Base-by-base conservation (phyloP, 2,797 vertebrate species). In the Crocodylus rhombifer region DNA sequence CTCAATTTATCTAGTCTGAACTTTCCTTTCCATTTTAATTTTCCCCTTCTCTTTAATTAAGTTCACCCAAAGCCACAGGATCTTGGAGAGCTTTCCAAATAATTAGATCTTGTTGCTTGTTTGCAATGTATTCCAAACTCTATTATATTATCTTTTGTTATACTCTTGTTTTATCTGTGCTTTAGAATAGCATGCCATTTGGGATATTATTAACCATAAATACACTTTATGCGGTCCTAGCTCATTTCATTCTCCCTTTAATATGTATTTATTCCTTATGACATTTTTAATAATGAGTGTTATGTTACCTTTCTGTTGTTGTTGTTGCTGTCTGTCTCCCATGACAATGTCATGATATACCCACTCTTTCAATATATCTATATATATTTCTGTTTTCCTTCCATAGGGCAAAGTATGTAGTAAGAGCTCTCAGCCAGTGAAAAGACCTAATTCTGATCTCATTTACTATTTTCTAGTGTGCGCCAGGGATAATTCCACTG, bases 81-180 rank as follows among this genome's bases (percentile, higher is more conserved):
- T 90, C 56, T 86, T 95, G 58, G 87, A 93, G 51, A n/a, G 30
- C n/a, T 91, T 94, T 82, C 58, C 60, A 90, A 91, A 80, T 91
- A 67, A 76, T 80, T 95, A 65, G 62, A 23, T 82, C 26, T 76
- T 33, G 23, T 77, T 90, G 77, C 4, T 75, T 90, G 79, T 42
- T 89, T 92, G 23, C 74, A 79, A 4, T 71, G 30, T 84, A 18
- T 86, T 96, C 64, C 69, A 92, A 87, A 86, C 23, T 13, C 33
- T 86, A 64, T 62, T 92, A 14, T 7, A 4, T 75, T 92, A 90
- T 84, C 14, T 87, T 90, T 93, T 78, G 25, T 88, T 7, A 3
- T 57, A 60, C 17, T 51, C 57, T 26, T 75, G 13, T 55, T 90
- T 81, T 86, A 79, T 80, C 20, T 60, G 33, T 74, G 5, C 64